Base-by-base conservation (phyloP, 2,113 vertebrate species). In the Hassar affinis region DNA sequence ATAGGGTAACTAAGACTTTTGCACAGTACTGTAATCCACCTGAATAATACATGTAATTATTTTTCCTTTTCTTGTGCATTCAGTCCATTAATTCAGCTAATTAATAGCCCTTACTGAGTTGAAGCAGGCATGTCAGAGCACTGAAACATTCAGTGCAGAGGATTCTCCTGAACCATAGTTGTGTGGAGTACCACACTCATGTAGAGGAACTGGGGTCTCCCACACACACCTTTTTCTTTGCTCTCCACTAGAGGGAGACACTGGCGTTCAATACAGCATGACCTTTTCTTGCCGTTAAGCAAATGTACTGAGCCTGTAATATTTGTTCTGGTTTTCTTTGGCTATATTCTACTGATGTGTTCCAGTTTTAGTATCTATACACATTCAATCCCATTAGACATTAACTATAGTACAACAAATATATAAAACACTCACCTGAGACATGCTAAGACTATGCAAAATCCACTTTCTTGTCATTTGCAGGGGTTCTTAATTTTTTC, bases 161-260 rank as follows among this genome's bases (percentile, higher is more conserved):
- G 2, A n/a, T 27, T 27, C 45, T 74, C 47, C n/a, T 17, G 35
- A 42, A 6, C 22, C 12, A 42, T 1, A 25, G 20, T 3, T 42
- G 42, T 25, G 22, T 47, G 11, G 25, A 47, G 17, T 68, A 42
- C 15, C 68, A n/a, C 7, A 69, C 38, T 12, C 42, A 17, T 42
- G 5, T 68, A 18, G 71, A 49, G 45, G 1, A 52, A 8, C 27
- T 17, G 8, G 42, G 10, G n/a, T n/a, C n/a, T n/a, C n/a, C n/a
- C n/a, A 25, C 12, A 12, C 9, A 69, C 10, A 25, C 4, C 4
- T 45, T 49, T 74, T 47, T 25, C 38, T 10, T 61, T 72, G 25
- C 4, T 74, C 18, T 33, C 80, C 80, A 74, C 80, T 61, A 74
- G 80, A 74, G 80, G 69, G 68, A 45, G 68, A 74, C 80, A 27